Base-by-base conservation (phyloP, 1,140 invertebrate genomes). In the Aphelinus certus region DNA sequence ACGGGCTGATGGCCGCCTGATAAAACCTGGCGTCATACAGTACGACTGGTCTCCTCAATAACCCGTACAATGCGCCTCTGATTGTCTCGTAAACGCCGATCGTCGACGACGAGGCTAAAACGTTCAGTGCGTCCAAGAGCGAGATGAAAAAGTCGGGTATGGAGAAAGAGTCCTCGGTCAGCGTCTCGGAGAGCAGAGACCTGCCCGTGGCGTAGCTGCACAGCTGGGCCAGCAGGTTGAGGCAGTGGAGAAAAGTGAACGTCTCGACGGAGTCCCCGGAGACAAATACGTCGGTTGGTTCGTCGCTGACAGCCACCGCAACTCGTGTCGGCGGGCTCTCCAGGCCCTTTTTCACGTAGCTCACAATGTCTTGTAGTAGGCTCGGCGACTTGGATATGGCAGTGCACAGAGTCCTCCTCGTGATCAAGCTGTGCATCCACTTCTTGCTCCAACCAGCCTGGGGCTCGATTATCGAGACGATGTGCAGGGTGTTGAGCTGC, bases 241-340 rank as follows among this genome's bases (percentile, higher is more conserved):
- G 73, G 68, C 83, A 84, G 51, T 88, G 87, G 6, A 88, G 70
- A 79, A 84, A 86, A 6, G 86, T 87, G 49, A 83, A 71, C 1
- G 82, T 81, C 77, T 87, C 82, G 4, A 88, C 77, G 0, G 85
- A 84, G 46, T 87, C 86, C 1, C 86, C 86, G 68, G 85, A 83
- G 66, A 88, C 83, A 26, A 80, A 86, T 4, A 83, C 81, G 74
- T 85, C 83, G 26, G 79, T 76, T 42, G 76, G 76, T 47, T 87
- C 85, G 64, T 88, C 83, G 43, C 62, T 72, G 5, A 88, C 79
- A 4, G 81, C 80, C n/a, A 78, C 58, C 3, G 83, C 77, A 65
- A 85, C 74, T 6, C 68, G 71, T 71, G 49, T 75, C 60, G 83
- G 81, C n/a, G 77, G 69, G n/a, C 82, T 72, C 46, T 81, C 76